phyloP scores from a whole-genome alignment of 2,113 vertebrate species.

The Daboia siamensis region DNA sequence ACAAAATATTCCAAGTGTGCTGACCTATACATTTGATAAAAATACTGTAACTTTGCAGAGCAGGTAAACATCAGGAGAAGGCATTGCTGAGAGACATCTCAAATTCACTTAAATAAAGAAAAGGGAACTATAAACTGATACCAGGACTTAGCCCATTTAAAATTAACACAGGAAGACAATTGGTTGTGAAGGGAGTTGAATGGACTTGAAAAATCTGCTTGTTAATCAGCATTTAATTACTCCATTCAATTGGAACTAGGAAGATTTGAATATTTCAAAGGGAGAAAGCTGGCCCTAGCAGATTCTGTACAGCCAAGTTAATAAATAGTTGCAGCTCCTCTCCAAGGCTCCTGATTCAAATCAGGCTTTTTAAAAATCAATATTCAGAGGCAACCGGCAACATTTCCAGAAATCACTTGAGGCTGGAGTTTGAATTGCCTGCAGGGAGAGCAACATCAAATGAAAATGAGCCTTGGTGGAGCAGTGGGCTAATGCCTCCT shows the following conservation, averaged over 20 bases:
- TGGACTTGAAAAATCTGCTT: conserved; percentile 23
- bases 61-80: not conserved
- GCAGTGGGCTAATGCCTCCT: too few relatives aligned
- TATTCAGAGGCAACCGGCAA: not conserved
- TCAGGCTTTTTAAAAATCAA: conserved; percentile 13
- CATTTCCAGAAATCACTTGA: not conserved
- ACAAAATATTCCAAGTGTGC: too few relatives aligned
- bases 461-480: too few relatives aligned
- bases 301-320: conserved; percentile 14
- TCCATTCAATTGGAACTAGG: conserved; percentile 16
- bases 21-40: not conserved
- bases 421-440: not conserved
- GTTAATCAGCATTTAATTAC: not conserved
- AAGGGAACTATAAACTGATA: not conserved
- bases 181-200: conserved; percentile 5
- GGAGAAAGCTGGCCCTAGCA: not conserved
- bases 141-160: not conserved
- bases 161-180: conserved; percentile 18
- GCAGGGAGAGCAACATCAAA: not conserved
- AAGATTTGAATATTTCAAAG: conserved; percentile 21
- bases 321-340: not conserved
- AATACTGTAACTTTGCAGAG: not conserved
- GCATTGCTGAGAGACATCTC: not conserved
- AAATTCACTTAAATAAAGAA: not conserved
- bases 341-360: not conserved